Conservation (phyloP, 2,113 vertebrate species). For the Crocuta crocuta region DNA sequence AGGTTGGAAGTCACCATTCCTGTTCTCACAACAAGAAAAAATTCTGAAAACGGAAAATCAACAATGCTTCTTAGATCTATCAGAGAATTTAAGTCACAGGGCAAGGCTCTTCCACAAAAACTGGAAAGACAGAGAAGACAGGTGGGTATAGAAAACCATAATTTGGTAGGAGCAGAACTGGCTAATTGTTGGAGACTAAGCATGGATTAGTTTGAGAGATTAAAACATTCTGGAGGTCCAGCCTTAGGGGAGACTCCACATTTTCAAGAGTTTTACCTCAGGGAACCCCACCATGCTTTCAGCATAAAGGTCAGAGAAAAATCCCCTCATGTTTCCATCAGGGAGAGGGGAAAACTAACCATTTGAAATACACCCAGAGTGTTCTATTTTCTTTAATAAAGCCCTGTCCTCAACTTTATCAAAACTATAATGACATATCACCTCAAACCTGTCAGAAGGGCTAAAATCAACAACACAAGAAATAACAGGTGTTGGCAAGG, state of each 20-base stretch:
- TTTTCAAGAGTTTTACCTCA: neutral
- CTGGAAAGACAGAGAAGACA: neutral
- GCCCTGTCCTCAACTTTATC: neutral
- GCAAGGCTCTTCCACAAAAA: neutral
- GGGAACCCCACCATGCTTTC: neutral
- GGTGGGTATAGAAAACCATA: neutral
- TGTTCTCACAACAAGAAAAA: neutral
- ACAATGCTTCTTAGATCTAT: neutral
- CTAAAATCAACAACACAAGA: neutral
- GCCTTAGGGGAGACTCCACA: neutral
- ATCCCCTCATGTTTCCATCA: neutral
- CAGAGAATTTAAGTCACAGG: neutral
- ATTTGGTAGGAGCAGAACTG: neutral
- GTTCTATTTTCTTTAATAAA: neutral
- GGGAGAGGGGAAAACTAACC: neutral
- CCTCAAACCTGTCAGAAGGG: neutral
- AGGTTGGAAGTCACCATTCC: neutral
- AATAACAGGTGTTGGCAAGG: neutral
- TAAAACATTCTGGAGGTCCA: neutral
- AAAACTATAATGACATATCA: neutral
- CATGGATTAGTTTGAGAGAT: neutral
- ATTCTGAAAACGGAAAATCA: conserved; percentile 30
- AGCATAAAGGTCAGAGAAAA: neutral
- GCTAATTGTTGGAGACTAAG: neutral
- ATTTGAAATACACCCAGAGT: neutral